Evolutionary conservation across 2,113 vertebrate genomes (phyloP), one percentile per base, ranked within the genome.

Genomic region (Motacilla alba): DNA sequence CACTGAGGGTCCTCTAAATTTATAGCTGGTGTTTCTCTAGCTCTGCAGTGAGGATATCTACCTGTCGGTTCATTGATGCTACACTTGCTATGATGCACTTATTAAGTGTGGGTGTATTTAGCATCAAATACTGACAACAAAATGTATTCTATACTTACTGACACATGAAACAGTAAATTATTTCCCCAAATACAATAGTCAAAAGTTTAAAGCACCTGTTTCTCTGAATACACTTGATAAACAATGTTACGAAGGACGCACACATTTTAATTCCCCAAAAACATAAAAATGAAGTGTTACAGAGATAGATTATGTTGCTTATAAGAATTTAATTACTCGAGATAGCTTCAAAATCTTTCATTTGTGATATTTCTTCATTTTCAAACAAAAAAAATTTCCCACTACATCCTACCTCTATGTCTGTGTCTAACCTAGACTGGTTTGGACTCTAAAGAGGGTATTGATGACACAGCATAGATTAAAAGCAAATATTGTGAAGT

Each of bases 201-300:
- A 35, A 39, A 81, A 91, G 70, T 93, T 82, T 55, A 83, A 92
- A 91, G 90, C 39, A 58, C 67, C 85, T 87, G 43, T 74, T 96
- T 67, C 69, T 95, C 52, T 81, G 47, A 86, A 88, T 79, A 26
- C n/a, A 59, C 28, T 37, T 58, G 15, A 88, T 66, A 44, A 97
- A 91, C 18, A 44, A 79, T 84, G 22, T 44, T 89, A 75, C 62
- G 55, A 85, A 87, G 27, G 9, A 44, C 1, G 22, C 3, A 83
- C 5, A 76, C 4, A 15, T 43, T 87, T 90, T 77, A 67, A 64
- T 83, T 69, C 18, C 27, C 55, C 15, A 50, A 79, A 86, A 64
- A 13, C 56, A 66, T 75, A 93, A 52, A 64, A 76, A 30, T 60
- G 49, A 91, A 87, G n/a, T 31, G 41, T 89, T 89, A 46, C 39